Base-by-base conservation (phyloP, 2,888 invertebrate species). In the Xestia rhomboidea region DNA sequence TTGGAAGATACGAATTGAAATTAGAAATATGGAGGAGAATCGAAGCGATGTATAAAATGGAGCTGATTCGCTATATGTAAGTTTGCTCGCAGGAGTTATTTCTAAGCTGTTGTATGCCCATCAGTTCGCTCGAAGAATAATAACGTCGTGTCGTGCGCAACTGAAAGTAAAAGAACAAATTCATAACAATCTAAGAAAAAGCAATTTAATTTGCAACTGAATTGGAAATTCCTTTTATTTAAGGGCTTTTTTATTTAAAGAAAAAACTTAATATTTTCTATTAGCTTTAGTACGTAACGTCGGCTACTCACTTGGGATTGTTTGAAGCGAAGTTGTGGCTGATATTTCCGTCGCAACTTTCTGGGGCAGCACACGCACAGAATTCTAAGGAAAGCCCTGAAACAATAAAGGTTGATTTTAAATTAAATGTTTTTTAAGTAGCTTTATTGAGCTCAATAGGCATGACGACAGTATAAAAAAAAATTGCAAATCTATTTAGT, bases 341-440 rank as follows among this genome's bases (percentile, higher is more conserved):
- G 98, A 95, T 98, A 98, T 95, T 98, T 98, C 93, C 98, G 97
- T 87, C 98, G 97, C 89, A 98, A 97, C 92, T 98, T 98, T 88
- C 98, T 97, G 3, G 99, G 99, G 95, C 99, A 99, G 96, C 99
- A 99, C 68, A 98, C 98, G 96, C 99, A 99, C 79, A 99, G 96
- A 90, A 99, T 98, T 92, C 99, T 97, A 76, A 98, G 98, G 94
- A 99, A 99, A 34, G 99, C 99, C 95, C 99, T 99, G 98, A 38
- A 98, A 96, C 95, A 95, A 94, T 87, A 89, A 84, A 88, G 54
- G 60, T 44, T 30, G 57, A 72, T 63, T 73, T 77, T 4, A 73
- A 70, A 49, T 73, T n/a, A 64, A 78, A 69, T 70, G 69, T 69
- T 69, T 64, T 66, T 60, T 80, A 69, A 68, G 46, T n/a, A 30